A percentile compares a stretch with the other conserved stretches of the same genome.
phyloP scores from a whole-genome alignment of 2,113 vertebrate genomes.

The Chloropsis cyanopogon region DNA sequence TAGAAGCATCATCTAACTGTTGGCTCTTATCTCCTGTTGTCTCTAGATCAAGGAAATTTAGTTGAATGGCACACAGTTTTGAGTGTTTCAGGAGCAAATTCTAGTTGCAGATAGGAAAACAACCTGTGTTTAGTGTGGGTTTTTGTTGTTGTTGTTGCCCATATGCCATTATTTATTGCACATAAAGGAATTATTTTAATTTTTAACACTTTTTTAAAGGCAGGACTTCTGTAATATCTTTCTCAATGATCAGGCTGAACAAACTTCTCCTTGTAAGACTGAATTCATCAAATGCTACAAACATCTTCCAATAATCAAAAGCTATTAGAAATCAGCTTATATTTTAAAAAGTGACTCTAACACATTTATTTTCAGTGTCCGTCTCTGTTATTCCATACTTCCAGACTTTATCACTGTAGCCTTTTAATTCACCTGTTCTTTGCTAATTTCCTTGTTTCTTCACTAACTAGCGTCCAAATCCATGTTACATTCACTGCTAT shows the following conservation, averaged over 20 bases:
- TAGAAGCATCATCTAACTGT: background rate
- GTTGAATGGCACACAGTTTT: background rate
- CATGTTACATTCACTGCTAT: background rate
- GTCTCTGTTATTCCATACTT: background rate
- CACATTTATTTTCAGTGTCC: background rate
- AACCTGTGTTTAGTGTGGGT: background rate
- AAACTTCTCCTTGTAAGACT: background rate
- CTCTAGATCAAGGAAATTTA: background rate
- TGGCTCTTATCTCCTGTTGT: background rate
- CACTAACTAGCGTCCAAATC: background rate
- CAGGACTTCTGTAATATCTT: background rate
- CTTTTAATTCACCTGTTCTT: background rate
- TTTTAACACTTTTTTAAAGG: background rate
- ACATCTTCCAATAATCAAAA: background rate
- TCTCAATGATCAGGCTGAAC: background rate
- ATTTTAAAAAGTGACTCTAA: background rate
- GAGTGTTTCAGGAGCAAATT: background rate
- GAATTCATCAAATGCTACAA: background rate
- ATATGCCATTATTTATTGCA: background rate
- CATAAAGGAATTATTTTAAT: background rate
- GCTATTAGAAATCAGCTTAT: background rate
- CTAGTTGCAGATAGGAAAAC: background rate
- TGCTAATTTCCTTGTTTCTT: background rate
- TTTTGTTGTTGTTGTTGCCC: background rate
- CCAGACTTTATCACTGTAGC: background rate